Conservation (phyloP, 2,888 invertebrate species). For the Orchestes rusci region DNA sequence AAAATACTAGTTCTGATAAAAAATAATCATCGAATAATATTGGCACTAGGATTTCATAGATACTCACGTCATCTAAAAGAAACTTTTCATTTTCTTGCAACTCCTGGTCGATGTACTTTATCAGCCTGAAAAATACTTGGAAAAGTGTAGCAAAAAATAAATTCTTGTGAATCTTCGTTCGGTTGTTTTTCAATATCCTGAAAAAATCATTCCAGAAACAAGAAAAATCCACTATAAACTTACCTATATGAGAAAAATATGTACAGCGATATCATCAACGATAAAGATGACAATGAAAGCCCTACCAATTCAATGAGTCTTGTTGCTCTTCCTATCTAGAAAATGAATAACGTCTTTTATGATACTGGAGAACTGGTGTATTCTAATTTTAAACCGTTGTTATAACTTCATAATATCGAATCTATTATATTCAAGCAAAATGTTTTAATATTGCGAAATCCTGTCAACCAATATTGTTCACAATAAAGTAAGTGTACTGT, state of each 20-base stretch:
- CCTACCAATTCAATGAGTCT: slow-evolving; percentile 76
- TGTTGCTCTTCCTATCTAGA: slow-evolving; percentile 63
- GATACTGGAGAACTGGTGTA: no score
- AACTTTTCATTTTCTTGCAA: slow-evolving; percentile 37
- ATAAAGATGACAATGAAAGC: slow-evolving; percentile 67
- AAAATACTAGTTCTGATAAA: no score
- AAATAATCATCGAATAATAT: no score
- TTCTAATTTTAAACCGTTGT: no score
- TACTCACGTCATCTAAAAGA: slow-evolving; percentile 62
- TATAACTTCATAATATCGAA: no score
- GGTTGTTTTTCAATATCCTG: slow-evolving; percentile 70
- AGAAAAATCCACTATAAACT: slow-evolving; percentile 28
- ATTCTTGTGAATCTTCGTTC: slow-evolving; percentile 81
- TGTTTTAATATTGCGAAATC: no score
- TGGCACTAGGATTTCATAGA: no score
- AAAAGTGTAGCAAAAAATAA: slow-evolving; percentile 75
- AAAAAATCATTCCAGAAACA: slow-evolving; percentile 26
- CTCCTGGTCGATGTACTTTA: slow-evolving; percentile 66
- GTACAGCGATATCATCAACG: slow-evolving; percentile 64
- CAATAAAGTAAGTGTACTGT: no score
- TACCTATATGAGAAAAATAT: slow-evolving; percentile 82
- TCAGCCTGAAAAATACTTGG: slow-evolving; percentile 65
- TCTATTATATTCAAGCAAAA: no score
- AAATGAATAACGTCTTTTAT: no score
- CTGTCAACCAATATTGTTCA: no score